Percentiles rank a stretch among this genome's conserved stretches.
Evolutionary conservation across 2,888 invertebrate genomes (phyloP).

Genomic region (Eupithecia abbreviata): DNA sequence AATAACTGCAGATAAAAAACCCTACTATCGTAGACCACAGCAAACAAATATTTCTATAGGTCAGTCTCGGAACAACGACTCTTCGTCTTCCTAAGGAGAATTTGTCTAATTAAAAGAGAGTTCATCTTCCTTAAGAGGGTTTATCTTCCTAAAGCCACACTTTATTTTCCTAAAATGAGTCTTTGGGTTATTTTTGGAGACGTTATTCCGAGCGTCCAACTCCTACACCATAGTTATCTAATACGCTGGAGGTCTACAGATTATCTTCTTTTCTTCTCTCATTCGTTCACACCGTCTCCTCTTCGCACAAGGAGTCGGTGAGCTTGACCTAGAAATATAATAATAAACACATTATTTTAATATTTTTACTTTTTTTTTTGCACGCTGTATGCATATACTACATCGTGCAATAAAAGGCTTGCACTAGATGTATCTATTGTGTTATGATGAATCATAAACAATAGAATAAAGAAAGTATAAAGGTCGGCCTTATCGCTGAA

Average conservation of each 20-base stretch:
- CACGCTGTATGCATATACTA: neutral
- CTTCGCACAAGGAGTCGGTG: conserved; percentile 56
- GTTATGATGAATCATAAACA: too few relatives aligned
- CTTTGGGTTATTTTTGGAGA: neutral
- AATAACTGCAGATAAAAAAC: neutral
- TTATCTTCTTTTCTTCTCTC: conserved; percentile 33
- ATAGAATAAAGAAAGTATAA: too few relatives aligned
- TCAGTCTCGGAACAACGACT: neutral
- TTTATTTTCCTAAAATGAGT: neutral
- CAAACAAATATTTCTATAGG: neutral
- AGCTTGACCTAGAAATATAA: conserved; percentile 56
- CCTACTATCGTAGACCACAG: neutral
- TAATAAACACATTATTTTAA: neutral
- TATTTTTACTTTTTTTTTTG: too few relatives aligned
- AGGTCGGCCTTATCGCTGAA: too few relatives aligned
- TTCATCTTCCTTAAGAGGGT: neutral
- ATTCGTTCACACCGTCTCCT: conserved; percentile 52
- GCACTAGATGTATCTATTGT: too few relatives aligned
- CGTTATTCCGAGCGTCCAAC: neutral
- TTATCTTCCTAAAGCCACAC: neutral
- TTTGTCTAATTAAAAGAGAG: neutral
- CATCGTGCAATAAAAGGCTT: neutral
- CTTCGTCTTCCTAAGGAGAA: neutral
- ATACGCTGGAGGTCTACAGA: neutral
- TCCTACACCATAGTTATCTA: neutral